Evolutionary conservation across 2,113 vertebrate species (phyloP).

Genomic region (Oreocharis arfaki): DNA sequence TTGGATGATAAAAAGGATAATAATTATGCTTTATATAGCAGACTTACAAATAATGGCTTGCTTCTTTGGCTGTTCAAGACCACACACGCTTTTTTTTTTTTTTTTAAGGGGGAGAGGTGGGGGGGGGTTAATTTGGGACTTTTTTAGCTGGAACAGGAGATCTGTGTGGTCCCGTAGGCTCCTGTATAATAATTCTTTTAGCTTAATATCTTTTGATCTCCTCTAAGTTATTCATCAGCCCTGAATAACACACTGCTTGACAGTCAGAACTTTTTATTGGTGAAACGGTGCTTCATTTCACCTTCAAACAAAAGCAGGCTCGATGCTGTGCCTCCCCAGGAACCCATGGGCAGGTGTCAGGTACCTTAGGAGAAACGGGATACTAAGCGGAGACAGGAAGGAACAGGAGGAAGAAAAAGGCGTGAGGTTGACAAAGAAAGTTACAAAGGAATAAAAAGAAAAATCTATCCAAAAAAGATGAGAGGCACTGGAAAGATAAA

Average conservation of each 20-base stretch:
- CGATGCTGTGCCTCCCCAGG: not conserved
- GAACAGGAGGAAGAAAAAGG: not conserved
- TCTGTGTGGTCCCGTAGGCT: conserved; percentile 80
- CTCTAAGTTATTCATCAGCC: conserved; percentile 76
- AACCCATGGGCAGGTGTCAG: conserved; percentile 26
- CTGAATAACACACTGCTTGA: conserved; percentile 71
- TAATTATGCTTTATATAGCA: conserved; percentile 75
- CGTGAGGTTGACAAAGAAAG: not conserved
- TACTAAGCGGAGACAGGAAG: conserved; percentile 7
- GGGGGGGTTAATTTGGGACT: conserved; percentile 65
- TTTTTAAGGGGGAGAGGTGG: conserved; percentile 21
- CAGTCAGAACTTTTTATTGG: conserved; percentile 68
- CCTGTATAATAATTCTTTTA: conserved; percentile 75
- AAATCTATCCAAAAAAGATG: not conserved
- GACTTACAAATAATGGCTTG: conserved; percentile 65
- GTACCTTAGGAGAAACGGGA: not conserved
- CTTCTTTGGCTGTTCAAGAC: conserved; percentile 65
- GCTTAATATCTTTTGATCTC: conserved; percentile 84
- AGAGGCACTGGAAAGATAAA: not conserved
- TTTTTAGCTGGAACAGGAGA: conserved; percentile 66
- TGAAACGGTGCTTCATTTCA: conserved; percentile 58
- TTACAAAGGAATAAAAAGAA: not conserved
- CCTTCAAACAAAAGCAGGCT: conserved; percentile 66
- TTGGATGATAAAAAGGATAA: conserved; percentile 67
- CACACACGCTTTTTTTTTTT: conserved; percentile 70